A percentile compares a stretch with the other conserved stretches of the same genome.
Conservation (phyloP, 2,797 vertebrate genomes). For the Siniperca scherzeri region DNA sequence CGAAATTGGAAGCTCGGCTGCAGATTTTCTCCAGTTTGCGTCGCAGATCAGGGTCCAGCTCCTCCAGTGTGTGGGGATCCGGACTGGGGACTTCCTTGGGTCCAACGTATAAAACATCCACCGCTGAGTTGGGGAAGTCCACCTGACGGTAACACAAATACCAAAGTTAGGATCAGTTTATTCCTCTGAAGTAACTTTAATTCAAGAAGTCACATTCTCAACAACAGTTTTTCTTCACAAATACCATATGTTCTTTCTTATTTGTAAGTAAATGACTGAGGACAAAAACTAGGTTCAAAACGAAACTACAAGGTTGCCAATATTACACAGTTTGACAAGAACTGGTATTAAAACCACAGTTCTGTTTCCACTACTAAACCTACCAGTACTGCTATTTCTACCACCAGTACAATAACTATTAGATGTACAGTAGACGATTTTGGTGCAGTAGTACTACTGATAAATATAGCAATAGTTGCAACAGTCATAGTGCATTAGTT, state of each 20-base stretch:
- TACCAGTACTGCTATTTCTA: background rate
- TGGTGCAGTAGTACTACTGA: background rate
- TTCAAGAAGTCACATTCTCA: background rate
- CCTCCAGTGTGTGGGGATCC: conserved; percentile 85
- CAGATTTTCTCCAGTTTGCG: conserved; percentile 91
- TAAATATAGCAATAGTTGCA: background rate
- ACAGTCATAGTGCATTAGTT: background rate
- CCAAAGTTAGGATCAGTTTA: background rate
- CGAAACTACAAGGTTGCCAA: background rate
- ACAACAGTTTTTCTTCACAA: background rate
- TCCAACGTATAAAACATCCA: conserved; percentile 91
- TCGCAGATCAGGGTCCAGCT: conserved; percentile 87
- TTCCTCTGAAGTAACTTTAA: background rate
- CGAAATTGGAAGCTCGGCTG: conserved; percentile 89
- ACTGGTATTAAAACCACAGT: background rate
- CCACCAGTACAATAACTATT: background rate
- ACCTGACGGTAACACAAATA: conserved; percentile 82
- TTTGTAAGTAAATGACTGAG: background rate
- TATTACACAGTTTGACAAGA: background rate
- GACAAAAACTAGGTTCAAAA: background rate
- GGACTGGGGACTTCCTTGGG: conserved; percentile 84
- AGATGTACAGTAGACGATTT: background rate
- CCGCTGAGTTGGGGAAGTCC: conserved; percentile 90
- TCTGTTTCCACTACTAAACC: background rate
- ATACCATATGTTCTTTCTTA: background rate